These are phyloP conservation scores for Anthopleura sola DNA, from an alignment of 64 coral and sea anemone genomes.

Conservation along the genomic window DNA sequence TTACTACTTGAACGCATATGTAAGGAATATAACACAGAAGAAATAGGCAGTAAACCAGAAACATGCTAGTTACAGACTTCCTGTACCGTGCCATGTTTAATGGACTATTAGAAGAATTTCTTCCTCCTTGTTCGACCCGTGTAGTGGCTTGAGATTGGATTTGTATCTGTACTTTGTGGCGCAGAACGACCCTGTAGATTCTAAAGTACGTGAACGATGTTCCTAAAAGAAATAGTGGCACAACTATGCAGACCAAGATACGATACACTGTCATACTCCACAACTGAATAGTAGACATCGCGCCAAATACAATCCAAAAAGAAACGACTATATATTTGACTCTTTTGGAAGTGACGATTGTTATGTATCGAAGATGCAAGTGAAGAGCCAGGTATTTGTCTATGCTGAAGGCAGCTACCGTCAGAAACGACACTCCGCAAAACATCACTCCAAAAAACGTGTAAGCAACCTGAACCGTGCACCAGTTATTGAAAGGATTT, in stretches of 20 bases:
- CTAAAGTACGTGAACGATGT: slow-evolving; percentile 25
- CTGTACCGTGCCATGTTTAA: slow-evolving; percentile 28
- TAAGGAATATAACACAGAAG: slow-evolving; percentile 22
- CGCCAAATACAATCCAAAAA: slow-evolving; percentile 36
- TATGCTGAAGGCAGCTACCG: slow-evolving; percentile 36
- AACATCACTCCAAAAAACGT: slow-evolving; percentile 11
- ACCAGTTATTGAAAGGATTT: not conserved
- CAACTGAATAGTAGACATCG: slow-evolving; percentile 19
- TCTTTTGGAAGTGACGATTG: slow-evolving; percentile 13
- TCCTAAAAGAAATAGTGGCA: slow-evolving; percentile 14
- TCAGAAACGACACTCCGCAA: slow-evolving; percentile 40
- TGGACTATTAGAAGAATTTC: not conserved
- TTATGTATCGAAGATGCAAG: slow-evolving; percentile 38
- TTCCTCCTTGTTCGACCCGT: not conserved
- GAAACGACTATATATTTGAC: slow-evolving; percentile 2
- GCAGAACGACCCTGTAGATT: slow-evolving; percentile 49
- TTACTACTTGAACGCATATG: slow-evolving; percentile 10
- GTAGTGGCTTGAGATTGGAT: slow-evolving; percentile 14
- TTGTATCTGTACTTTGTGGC: slow-evolving; percentile 35
- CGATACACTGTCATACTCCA: slow-evolving; percentile 26
- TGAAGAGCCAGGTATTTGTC: slow-evolving; percentile 41
- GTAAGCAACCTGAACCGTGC: slow-evolving; percentile 2
- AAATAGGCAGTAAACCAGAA: slow-evolving; percentile 27
- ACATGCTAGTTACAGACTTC: slow-evolving; percentile 29
- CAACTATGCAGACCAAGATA: not conserved